A percentile compares a stretch with the other conserved stretches of the same genome.
Conservation (phyloP, 1,140 invertebrate species). For the Apis florea region DNA sequence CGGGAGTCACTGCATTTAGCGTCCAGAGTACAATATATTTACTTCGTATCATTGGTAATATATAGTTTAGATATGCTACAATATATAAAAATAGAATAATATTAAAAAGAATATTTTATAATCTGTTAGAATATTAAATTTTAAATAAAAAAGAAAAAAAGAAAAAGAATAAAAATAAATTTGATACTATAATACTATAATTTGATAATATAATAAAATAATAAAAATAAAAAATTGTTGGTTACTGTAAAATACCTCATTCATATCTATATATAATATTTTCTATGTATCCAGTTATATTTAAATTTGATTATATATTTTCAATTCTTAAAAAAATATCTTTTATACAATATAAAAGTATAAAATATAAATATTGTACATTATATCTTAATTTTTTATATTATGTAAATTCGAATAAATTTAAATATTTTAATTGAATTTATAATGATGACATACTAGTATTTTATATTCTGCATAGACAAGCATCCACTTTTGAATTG, state of each 20-base stretch:
- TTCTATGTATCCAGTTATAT: neutral
- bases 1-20: neutral
- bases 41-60: neutral
- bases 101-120: neutral
- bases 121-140: no score
- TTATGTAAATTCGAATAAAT: neutral
- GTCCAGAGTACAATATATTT: no score
- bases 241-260: neutral
- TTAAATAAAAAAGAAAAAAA: neutral
- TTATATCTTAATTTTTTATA: neutral
- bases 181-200: neutral
- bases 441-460: no score
- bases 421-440: neutral
- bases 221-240: neutral
- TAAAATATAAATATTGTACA: neutral
- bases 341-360: neutral
- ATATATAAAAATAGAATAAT: neutral
- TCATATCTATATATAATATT: neutral
- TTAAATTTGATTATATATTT: conserved; percentile 10
- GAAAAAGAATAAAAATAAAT: neutral
- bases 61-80: neutral
- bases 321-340: neutral
- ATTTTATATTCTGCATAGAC: neutral
- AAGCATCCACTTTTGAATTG: neutral
- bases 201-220: neutral